These are phyloP conservation scores for Drosophila colorata DNA, from an alignment of 2,888 invertebrate species.

Conservation along the genomic window DNA sequence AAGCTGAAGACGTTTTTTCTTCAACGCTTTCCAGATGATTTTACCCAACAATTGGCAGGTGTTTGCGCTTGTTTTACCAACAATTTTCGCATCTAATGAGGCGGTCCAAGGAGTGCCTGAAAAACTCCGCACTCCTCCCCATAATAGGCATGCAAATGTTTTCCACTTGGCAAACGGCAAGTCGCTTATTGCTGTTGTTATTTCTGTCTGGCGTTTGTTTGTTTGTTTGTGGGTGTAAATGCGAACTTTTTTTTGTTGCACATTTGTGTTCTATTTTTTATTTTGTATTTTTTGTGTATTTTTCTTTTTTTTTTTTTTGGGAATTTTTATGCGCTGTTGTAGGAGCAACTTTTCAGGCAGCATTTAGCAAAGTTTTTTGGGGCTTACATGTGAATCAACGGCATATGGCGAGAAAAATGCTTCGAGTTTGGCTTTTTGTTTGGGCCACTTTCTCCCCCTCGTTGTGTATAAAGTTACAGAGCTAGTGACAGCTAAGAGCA, in stretches of 20 bases:
- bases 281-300: constrained; percentile 11
- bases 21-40: constrained; percentile 37
- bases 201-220: constrained; percentile 34
- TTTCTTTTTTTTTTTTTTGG: constrained; percentile 24
- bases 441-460: background rate
- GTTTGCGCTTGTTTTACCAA: constrained; percentile 83
- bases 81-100: constrained; percentile 80
- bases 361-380: constrained; percentile 61
- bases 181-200: constrained; percentile 55
- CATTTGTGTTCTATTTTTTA: constrained; percentile 29
- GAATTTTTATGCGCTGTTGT: constrained; percentile 22
- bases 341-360: constrained; percentile 62
- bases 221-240: constrained; percentile 58
- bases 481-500: constrained; percentile 39
- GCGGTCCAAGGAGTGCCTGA: constrained; percentile 20
- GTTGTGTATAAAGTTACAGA: constrained; percentile 22
- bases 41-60: constrained; percentile 67
- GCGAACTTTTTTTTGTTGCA: constrained; percentile 58
- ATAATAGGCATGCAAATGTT: constrained; percentile 71
- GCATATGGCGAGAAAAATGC: constrained; percentile 48
- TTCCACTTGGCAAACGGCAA: constrained; percentile 72
- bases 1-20: constrained; percentile 7
- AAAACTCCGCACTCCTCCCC: constrained; percentile 6
- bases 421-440: constrained; percentile 9
- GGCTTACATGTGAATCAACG: constrained; percentile 43